phyloP scores from a whole-genome alignment of 2,113 vertebrate species.

The Alaudala cheleensis region DNA sequence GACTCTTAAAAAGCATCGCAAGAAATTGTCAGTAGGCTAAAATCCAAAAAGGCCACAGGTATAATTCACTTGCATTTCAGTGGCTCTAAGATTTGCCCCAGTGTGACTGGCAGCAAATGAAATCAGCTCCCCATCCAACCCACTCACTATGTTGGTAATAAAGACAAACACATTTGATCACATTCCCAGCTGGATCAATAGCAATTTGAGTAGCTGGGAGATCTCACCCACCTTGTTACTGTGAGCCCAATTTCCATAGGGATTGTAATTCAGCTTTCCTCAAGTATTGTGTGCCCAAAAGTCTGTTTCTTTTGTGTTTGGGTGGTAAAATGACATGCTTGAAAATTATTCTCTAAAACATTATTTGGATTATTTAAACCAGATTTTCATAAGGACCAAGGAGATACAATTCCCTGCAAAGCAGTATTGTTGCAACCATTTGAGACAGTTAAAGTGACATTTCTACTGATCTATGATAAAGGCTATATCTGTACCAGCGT shows the following conservation, averaged over 20 bases:
- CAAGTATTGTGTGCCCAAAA: background rate
- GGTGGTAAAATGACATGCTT: background rate
- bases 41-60: background rate
- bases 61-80: background rate
- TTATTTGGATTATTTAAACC: background rate
- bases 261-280: background rate
- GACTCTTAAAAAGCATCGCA: background rate
- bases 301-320: background rate
- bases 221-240: conserved; percentile 14
- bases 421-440: background rate
- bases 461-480: background rate
- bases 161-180: conserved; percentile 49
- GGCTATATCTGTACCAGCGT: background rate
- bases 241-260: background rate
- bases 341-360: background rate
- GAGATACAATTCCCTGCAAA: background rate
- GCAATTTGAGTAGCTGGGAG: conserved; percentile 19
- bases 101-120: background rate
- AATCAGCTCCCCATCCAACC: background rate
- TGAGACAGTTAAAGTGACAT: background rate
- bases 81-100: background rate
- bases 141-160: background rate
- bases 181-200: conserved; percentile 42
- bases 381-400: background rate
- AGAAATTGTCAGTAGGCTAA: background rate